Evolutionary conservation across 2,113 vertebrate species (phyloP), one percentile per base, ranked within the genome.

Genomic region (Sceloporus tristichus): DNA sequence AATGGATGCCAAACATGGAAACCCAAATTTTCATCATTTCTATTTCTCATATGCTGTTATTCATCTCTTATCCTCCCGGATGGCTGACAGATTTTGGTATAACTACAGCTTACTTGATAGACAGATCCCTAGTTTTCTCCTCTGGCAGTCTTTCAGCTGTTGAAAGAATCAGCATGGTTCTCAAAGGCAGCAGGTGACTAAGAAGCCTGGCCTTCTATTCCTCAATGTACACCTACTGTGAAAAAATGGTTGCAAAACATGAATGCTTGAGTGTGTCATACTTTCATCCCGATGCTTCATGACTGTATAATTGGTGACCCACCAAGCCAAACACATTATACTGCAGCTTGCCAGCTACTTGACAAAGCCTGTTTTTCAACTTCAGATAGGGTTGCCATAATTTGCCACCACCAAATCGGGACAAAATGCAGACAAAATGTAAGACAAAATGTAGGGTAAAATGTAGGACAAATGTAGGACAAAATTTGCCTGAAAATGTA

Each of bases 101-200:
- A 0, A 29, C 68, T 56, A 56, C 83, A 75, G 88, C 13, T 90
- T 92, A 88, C 19, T 87, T 79, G 87, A 91, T 2, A 91, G 90
- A 25, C 91, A 91, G 71, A 84, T 86, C 82, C 54, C 7, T 38
- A 9, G 4, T 79, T 53, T 83, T 42, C 89, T 27, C 10, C 79
- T 78, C 16, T 77, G 53, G 79, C 53, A 9, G 16, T 9, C 62
- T 0, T 18, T 13, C 86, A 76, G 73, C 25, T 19, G 53, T 73
- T 83, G 4, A 16, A 68, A 0, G 2, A 66, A 34, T 0, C 3
- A 11, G 0, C 1, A 27, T 59, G 66, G 4, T 53, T 85, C 27
- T 4, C 13, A 29, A 85, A 76, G 23, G 14, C n/a, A 42, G 23
- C 13, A 40, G 4, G 13, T 85, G 84, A 76, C 73, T 76, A 76